Percentiles rank a stretch among this genome's conserved stretches.
phyloP scores from a whole-genome alignment of 2,888 invertebrate species.

The Chrysolina oricalcia region DNA sequence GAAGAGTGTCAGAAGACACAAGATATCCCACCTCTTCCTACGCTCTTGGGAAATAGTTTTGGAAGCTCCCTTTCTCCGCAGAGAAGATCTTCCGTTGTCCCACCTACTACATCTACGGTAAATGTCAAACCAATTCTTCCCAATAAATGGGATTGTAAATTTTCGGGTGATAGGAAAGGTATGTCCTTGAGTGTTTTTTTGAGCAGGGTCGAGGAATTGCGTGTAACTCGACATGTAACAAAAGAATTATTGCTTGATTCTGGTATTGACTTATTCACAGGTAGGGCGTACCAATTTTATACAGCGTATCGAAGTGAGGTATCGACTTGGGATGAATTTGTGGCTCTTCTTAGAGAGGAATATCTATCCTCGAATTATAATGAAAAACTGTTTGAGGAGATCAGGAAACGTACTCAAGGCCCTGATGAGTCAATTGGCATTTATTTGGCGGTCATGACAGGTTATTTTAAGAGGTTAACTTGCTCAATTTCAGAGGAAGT shows the following conservation, averaged over 20 bases:
- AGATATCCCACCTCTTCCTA: not conserved
- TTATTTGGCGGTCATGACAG: not conserved
- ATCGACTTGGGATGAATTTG: not conserved
- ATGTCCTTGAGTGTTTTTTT: not conserved
- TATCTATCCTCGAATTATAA: no score
- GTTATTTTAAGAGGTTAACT: no score
- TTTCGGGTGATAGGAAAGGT: not conserved
- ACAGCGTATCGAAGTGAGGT: not conserved
- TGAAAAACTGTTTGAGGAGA: not conserved
- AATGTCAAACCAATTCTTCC: not conserved
- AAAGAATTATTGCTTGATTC: not conserved
- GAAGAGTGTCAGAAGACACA: not conserved
- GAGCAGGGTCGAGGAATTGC: not conserved
- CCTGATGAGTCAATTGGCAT: not conserved
- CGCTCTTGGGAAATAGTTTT: no score
- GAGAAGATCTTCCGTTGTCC: not conserved
- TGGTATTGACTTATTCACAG: not conserved
- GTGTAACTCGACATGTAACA: slow-evolving; percentile 4
- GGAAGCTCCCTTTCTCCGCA: no score
- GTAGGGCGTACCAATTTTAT: not conserved
- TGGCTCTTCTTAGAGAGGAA: not conserved
- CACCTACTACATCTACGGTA: not conserved
- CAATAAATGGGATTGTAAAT: not conserved
- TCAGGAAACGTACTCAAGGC: no score
- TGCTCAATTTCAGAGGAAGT: no score